phyloP scores from a whole-genome alignment of 1,140 invertebrate genomes.

The Cheumatopsyche charites region DNA sequence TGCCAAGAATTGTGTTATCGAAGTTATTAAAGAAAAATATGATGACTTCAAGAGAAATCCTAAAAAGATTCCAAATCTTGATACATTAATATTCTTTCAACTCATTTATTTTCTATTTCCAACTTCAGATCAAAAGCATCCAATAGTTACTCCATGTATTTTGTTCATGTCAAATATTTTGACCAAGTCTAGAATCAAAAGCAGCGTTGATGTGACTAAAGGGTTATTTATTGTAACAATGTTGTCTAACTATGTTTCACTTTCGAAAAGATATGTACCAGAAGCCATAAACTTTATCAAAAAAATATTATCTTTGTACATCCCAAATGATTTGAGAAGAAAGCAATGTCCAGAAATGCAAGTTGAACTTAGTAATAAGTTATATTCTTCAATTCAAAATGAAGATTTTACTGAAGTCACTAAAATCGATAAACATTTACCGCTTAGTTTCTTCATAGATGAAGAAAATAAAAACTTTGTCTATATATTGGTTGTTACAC shows the following conservation, averaged over 20 bases:
- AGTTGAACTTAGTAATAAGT: constrained; percentile 64
- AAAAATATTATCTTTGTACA: constrained; percentile 70
- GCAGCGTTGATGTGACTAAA: constrained; percentile 70
- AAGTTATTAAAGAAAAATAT: constrained; percentile 78
- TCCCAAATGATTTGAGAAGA: constrained; percentile 63
- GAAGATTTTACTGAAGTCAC: constrained; percentile 52
- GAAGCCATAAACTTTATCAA: constrained; percentile 78
- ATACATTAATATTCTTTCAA: constrained; percentile 82
- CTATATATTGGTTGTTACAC: constrained; percentile 53
- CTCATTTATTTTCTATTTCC: constrained; percentile 79
- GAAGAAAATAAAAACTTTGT: constrained; percentile 67
- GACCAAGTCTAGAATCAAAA: constrained; percentile 65
- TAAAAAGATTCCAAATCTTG: constrained; percentile 71
- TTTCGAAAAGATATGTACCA: constrained; percentile 84
- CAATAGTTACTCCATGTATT: constrained; percentile 81
- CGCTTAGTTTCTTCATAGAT: constrained; percentile 60
- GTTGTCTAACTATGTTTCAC: constrained; percentile 75
- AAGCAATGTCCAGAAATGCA: constrained; percentile 68
- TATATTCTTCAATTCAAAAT: constrained; percentile 62
- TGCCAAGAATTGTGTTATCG: constrained; percentile 68
- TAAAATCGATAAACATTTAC: constrained; percentile 54
- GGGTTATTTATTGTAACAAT: constrained; percentile 80
- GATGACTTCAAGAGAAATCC: constrained; percentile 66
- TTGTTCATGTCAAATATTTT: constrained; percentile 86
- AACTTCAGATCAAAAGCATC: constrained; percentile 87